These are phyloP conservation scores for Lingula anatina DNA, from an alignment of 2,888 invertebrate genomes.

Conservation along the genomic window DNA sequence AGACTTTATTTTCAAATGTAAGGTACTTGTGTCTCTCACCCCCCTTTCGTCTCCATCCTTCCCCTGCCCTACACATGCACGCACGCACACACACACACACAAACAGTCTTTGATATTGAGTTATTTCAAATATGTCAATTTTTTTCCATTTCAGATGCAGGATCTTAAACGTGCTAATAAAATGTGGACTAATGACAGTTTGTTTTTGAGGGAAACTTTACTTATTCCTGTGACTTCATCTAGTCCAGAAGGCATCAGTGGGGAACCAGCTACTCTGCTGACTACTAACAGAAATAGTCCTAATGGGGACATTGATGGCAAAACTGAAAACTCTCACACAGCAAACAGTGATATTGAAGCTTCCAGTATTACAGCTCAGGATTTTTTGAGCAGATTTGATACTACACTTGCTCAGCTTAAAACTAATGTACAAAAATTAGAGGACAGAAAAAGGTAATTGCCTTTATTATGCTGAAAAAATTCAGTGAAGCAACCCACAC, in stretches of 20 bases:
- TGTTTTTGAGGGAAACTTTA: conserved; percentile 82
- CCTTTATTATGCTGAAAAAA: too few species aligned
- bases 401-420: conserved; percentile 49
- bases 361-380: conserved; percentile 13
- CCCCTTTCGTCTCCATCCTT: not conserved
- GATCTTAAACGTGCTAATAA: conserved; percentile 86
- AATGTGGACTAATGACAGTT: conserved; percentile 86
- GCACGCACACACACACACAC: too few species aligned
- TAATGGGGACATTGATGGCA: not conserved
- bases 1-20: too few species aligned
- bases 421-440: conserved; percentile 45
- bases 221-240: conserved; percentile 65
- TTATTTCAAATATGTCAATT: not conserved
- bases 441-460: too few species aligned
- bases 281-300: too few species aligned
- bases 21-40: not conserved
- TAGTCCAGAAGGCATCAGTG: conserved; percentile 20
- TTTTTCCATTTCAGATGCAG: conserved; percentile 71
- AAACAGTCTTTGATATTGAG: too few species aligned
- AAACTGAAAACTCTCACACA: not conserved
- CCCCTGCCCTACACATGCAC: not conserved
- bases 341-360: not conserved
- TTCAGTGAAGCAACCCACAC: too few species aligned
- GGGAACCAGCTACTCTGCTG: too few species aligned
- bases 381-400: conserved; percentile 53